Evolutionary conservation across 2,888 invertebrate species (phyloP).

Genomic region (Trichopoda pennipes): DNA sequence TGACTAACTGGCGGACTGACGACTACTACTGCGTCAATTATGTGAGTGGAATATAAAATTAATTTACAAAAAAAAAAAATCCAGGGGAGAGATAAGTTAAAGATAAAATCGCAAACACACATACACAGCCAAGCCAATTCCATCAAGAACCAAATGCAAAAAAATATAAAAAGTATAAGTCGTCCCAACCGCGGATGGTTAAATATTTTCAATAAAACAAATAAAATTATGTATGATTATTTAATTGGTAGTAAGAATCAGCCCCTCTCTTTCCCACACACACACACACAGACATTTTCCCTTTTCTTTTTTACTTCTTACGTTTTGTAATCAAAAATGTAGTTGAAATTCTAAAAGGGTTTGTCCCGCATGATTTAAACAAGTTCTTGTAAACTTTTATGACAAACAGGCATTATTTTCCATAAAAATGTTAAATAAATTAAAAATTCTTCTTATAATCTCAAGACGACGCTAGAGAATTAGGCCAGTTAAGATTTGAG

Average conservation of each 20-base stretch:
- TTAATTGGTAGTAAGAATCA: slow-evolving; percentile 55
- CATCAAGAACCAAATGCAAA: slow-evolving; percentile 19
- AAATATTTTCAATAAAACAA: slow-evolving; percentile 60
- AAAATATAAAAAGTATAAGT: slow-evolving; percentile 12
- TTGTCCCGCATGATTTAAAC: too few species aligned
- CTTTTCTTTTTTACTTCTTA: too few species aligned
- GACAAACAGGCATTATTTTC: too few species aligned
- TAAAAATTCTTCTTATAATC: too few species aligned
- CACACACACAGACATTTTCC: too few species aligned
- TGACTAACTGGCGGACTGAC: slow-evolving; percentile 12
- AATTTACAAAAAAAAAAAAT: slow-evolving; percentile 53
- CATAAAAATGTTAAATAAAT: too few species aligned
- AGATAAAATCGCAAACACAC: slow-evolving; percentile 27
- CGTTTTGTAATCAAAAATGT: too few species aligned
- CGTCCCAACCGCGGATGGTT: slow-evolving; percentile 37
- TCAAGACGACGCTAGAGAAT: too few species aligned
- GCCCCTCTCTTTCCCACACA: neutral
- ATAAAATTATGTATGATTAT: slow-evolving; percentile 65
- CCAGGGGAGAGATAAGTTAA: slow-evolving; percentile 29
- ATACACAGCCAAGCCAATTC: neutral
- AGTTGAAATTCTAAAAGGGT: too few species aligned
- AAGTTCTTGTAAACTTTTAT: too few species aligned
- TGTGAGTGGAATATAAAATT: slow-evolving; percentile 65
- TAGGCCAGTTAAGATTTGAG: too few species aligned
- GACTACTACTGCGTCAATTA: slow-evolving; percentile 57